phyloP scores from a whole-genome alignment of 2,888 invertebrate genomes.

The Tuberolachnus salignus region DNA sequence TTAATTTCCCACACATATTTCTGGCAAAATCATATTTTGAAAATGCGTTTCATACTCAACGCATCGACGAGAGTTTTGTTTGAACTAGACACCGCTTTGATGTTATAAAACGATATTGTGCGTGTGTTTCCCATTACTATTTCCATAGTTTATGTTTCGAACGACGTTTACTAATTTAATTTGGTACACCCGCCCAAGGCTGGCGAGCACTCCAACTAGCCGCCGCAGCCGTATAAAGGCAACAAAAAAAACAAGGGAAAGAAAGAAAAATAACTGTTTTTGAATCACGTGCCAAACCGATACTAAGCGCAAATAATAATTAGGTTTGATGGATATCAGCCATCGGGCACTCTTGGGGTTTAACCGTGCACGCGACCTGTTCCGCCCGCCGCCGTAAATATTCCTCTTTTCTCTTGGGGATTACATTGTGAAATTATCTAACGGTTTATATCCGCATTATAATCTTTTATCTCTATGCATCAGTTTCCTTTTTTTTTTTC shows the following conservation, averaged over 20 bases:
- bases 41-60: not conserved
- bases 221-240: constrained; percentile 36
- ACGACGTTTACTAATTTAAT: constrained; percentile 45
- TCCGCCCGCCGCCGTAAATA: constrained; percentile 33
- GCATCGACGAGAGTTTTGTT: not conserved
- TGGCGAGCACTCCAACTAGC: not conserved
- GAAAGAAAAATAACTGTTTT: constrained; percentile 54
- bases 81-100: constrained; percentile 5
- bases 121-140: constrained; percentile 23
- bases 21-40: no score
- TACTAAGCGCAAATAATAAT: constrained; percentile 51
- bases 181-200: constrained; percentile 29
- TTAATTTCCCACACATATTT: no score
- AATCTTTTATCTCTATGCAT: constrained; percentile 50
- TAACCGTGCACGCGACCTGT: constrained; percentile 55
- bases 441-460: constrained; percentile 49
- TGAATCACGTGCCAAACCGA: constrained; percentile 56
- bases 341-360: constrained; percentile 56
- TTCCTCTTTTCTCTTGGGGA: constrained; percentile 35
- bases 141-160: constrained; percentile 36
- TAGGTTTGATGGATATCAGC: constrained; percentile 56
- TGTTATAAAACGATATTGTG: constrained; percentile 13
- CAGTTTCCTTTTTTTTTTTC: not conserved
- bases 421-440: constrained; percentile 52
- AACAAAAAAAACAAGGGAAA: not conserved